Evolutionary conservation across 1,140 invertebrate genomes (phyloP), one percentile per base, ranked within the genome.

Genomic region (Musca vetustissima): DNA sequence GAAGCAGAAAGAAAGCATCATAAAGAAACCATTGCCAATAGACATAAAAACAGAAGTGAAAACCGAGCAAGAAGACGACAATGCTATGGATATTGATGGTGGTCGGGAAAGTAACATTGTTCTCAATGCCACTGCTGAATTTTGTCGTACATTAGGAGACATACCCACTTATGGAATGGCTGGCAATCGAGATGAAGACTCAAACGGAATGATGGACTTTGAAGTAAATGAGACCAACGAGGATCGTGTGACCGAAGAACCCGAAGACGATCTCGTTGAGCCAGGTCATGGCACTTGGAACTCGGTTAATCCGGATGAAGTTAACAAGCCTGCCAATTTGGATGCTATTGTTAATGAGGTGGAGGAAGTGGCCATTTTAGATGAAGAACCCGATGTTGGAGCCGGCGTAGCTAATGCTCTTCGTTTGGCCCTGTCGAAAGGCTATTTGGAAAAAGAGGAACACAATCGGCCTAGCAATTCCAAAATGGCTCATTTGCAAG

Each of bases 81-180:
- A 32, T 19, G 73, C 65, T 1, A 64, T 67, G 8, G 66, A 70
- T 4, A 24, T 48, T 3, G 68, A 69, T 25, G 64, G 71, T 59
- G 67, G 70, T 24, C 36, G 52, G 6, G 68, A 69, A 47, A 64
- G 71, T 64, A 67, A 71, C 24, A 97, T 98, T 73, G 88, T 94
- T 32, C 83, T 98, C 32, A 97, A 98, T 85, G 90, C 95, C 14
- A 98, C 96, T 0, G 95, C 96, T 1, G 97, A 99, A 85, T 99
- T 98, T 86, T 98, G 97, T 83, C 88, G 97, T 72, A 96, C 95
- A 48, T 85, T 99, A 2, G 95, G 97, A 22, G 96, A 98, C 81
- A 97, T 98, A 76, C 95, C 96, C 47, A 97, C 93, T 0, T 95
- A 95, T 83, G 93, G 94, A 15, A 88, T 92, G 77, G 89, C 94